These are phyloP conservation scores for Pao palembangensis DNA, from an alignment of 2,113 vertebrate species.

Conservation along the genomic window DNA sequence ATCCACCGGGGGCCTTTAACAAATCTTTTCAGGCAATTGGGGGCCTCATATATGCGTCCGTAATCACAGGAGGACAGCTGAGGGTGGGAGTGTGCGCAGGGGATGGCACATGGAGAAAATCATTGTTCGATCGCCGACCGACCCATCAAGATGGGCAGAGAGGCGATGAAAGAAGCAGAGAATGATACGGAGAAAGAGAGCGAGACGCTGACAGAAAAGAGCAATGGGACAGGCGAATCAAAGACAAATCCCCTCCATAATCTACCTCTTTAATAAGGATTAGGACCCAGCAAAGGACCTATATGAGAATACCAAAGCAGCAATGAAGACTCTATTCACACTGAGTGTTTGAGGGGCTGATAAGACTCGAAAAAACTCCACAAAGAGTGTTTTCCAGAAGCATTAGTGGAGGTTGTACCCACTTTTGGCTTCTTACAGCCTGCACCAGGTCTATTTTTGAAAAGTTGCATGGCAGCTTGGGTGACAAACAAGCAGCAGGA, in stretches of 20 bases:
- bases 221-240: slow-evolving; percentile 68
- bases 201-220: slow-evolving; percentile 60
- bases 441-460: slow-evolving; percentile 20
- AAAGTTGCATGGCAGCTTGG: slow-evolving; percentile 46
- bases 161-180: slow-evolving; percentile 5
- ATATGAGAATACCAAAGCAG: slow-evolving; percentile 59
- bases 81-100: slow-evolving; percentile 44
- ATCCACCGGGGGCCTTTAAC: slow-evolving; percentile 87
- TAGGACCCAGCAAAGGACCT: slow-evolving; percentile 63
- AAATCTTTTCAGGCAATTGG: slow-evolving; percentile 87
- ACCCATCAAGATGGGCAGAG: slow-evolving; percentile 54
- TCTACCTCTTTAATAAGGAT: slow-evolving; percentile 71
- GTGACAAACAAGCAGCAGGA: slow-evolving; percentile 38
- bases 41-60: slow-evolving; percentile 70
- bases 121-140: slow-evolving; percentile 56
- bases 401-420: background rate
- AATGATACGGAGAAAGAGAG: slow-evolving; percentile 21
- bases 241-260: slow-evolving; percentile 69
- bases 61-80: slow-evolving; percentile 52
- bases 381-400: slow-evolving; percentile 8
- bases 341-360: slow-evolving; percentile 54
- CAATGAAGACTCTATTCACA: slow-evolving; percentile 61
- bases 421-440: background rate
- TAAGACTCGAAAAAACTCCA: slow-evolving; percentile 20
- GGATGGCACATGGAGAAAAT: slow-evolving; percentile 55